phyloP scores from a whole-genome alignment of 2,888 invertebrate genomes.

The Sylvicola fuscatus region DNA sequence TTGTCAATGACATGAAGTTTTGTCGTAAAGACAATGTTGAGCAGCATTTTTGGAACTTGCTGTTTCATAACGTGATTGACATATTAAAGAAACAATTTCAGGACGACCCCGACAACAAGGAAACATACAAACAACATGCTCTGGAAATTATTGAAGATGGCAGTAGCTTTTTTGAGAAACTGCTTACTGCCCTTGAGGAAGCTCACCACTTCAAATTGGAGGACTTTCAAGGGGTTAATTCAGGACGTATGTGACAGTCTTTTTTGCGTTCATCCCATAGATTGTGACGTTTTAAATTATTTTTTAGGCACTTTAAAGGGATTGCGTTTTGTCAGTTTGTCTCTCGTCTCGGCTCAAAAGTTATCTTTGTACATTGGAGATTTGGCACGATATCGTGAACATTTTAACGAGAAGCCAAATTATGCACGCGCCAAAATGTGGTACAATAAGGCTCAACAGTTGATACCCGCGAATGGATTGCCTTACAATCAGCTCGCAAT shows the following conservation, averaged over 20 bases:
- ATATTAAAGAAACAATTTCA: constrained; percentile 46
- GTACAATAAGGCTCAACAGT: constrained; percentile 84
- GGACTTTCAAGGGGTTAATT: constrained; percentile 7
- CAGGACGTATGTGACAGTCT: constrained; percentile 3
- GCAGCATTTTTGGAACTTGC: constrained; percentile 77
- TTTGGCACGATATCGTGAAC: constrained; percentile 75
- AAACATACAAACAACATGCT: constrained; percentile 43
- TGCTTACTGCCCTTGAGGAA: constrained; percentile 51
- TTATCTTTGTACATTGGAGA: constrained; percentile 80
- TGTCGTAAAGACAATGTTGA: constrained; percentile 75
- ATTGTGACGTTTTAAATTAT: constrained; percentile 3
- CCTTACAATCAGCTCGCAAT: constrained; percentile 91
- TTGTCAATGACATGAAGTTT: constrained; percentile 64
- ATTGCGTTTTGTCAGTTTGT: constrained; percentile 45
- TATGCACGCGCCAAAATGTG: constrained; percentile 64
- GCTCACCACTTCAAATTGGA: constrained; percentile 41
- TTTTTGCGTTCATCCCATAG: constrained; percentile 4
- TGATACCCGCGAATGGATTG: constrained; percentile 86
- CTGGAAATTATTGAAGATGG: constrained; percentile 48
- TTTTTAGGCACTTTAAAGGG: constrained; percentile 38
- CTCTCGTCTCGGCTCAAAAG: constrained; percentile 71
- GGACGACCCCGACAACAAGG: constrained; percentile 37
- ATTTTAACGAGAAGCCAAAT: constrained; percentile 59
- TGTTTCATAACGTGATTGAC: constrained; percentile 77
- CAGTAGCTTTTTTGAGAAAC: constrained; percentile 50